These are phyloP conservation scores for Dromiciops gliroides DNA, from an alignment of 2,113 vertebrate species.

Conservation along the genomic window DNA sequence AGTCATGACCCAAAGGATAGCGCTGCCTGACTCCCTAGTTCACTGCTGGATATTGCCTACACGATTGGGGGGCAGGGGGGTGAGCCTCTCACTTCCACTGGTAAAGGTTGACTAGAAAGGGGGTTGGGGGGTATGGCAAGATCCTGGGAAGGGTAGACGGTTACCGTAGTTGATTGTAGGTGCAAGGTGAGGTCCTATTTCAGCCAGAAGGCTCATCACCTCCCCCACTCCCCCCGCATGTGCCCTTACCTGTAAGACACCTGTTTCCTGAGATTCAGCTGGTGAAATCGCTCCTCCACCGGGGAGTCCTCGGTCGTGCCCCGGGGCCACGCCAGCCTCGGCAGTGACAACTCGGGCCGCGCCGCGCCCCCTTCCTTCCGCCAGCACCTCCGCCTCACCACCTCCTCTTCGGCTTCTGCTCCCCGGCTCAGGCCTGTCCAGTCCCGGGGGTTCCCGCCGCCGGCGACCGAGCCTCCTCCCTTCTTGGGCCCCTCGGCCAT, in stretches of 20 bases:
- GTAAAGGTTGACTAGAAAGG: neutral
- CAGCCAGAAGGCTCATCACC: neutral
- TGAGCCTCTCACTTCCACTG: neutral
- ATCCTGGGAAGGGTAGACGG: neutral
- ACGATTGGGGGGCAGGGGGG: too few relatives aligned
- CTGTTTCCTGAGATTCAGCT: constrained; percentile 91
- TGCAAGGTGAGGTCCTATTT: neutral
- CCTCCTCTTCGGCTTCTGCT: constrained; percentile 42
- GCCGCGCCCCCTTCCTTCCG: constrained; percentile 37
- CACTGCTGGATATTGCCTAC: neutral
- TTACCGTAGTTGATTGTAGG: neutral
- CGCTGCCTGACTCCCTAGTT: neutral
- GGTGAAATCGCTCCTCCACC: constrained; percentile 86
- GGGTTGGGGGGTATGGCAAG: neutral
- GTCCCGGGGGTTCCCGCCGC: constrained; percentile 54
- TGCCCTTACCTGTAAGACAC: constrained; percentile 93
- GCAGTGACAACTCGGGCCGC: constrained; percentile 47
- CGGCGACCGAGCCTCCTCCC: neutral
- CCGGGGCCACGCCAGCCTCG: constrained; percentile 52
- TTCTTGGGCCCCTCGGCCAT: constrained; percentile 54
- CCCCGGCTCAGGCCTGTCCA: constrained; percentile 32
- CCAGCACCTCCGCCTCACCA: constrained; percentile 66
- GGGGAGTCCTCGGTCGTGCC: constrained; percentile 51
- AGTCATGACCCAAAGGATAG: neutral
- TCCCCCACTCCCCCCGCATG: neutral